A percentile compares a stretch with the other conserved stretches of the same genome.
Conservation (phyloP, 1,140 invertebrate genomes). For the Macrobrachium rosenbergii region DNA sequence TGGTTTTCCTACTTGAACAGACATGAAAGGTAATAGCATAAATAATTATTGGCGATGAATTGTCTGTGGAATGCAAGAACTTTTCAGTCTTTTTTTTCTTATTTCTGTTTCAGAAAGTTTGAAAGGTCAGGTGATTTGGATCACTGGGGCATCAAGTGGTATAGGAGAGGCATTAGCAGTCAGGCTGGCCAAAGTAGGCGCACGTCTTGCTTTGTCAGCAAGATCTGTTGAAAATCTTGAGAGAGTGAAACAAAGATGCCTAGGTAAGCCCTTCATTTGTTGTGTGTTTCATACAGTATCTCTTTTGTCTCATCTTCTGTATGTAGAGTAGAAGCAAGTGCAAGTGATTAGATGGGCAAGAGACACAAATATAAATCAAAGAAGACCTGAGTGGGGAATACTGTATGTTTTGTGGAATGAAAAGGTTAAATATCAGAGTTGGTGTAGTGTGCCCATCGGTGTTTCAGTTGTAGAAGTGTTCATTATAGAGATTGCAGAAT, state of each 20-base stretch:
- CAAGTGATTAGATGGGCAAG: not conserved
- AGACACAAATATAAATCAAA: not conserved
- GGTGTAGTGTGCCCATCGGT: too few species aligned
- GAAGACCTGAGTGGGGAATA: too few species aligned
- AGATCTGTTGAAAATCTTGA: slow-evolving; percentile 81
- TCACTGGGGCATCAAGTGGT: slow-evolving; percentile 90
- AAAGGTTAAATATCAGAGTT: too few species aligned
- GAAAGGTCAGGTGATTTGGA: slow-evolving; percentile 85
- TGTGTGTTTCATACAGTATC: not conserved
- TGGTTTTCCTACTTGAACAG: too few species aligned
- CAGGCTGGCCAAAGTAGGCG: slow-evolving; percentile 79
- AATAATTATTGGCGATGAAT: not conserved
- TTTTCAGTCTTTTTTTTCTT: not conserved
- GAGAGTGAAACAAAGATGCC: slow-evolving; percentile 80
- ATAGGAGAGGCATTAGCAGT: slow-evolving; percentile 86
- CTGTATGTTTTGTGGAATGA: too few species aligned
- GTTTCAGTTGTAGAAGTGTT: too few species aligned
- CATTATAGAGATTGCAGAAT: too few species aligned
- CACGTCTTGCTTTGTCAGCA: slow-evolving; percentile 83
- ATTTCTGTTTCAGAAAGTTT: slow-evolving; percentile 68
- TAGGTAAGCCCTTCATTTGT: slow-evolving; percentile 71
- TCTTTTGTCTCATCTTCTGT: not conserved
- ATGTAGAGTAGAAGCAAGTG: not conserved
- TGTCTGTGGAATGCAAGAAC: not conserved
- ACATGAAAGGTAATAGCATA: too few species aligned